These are phyloP conservation scores for Mimumesa dahlbomi DNA, from an alignment of 2,888 invertebrate genomes.

Conservation along the genomic window DNA sequence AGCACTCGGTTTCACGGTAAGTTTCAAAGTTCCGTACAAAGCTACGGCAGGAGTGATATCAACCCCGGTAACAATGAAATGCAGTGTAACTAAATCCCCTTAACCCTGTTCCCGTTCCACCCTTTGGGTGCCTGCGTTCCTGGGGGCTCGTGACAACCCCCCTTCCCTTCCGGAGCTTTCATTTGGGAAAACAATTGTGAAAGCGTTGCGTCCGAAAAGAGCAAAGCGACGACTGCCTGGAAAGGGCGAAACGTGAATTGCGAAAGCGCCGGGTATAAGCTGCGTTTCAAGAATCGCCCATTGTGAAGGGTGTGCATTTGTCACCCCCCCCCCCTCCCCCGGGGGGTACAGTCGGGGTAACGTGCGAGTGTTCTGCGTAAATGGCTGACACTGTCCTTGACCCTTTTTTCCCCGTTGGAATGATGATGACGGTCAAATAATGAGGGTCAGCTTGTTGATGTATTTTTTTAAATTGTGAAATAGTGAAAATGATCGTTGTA, in stretches of 20 bases:
- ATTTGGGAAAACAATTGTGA: slow-evolving; percentile 69
- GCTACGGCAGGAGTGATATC: slow-evolving; percentile 41
- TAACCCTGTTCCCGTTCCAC: slow-evolving; percentile 13
- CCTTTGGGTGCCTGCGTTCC: background rate
- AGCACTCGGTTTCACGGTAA: slow-evolving; percentile 47
- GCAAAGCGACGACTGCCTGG: slow-evolving; percentile 38
- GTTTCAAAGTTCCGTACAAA: slow-evolving; percentile 53
- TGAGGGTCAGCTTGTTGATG: too few relatives aligned
- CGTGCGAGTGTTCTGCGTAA: background rate
- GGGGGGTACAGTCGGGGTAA: too few relatives aligned
- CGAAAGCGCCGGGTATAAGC: background rate
- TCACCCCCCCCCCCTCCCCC: too few relatives aligned
- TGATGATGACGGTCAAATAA: too few relatives aligned
- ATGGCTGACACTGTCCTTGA: background rate
- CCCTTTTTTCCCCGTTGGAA: too few relatives aligned
- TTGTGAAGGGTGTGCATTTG: slow-evolving; percentile 10
- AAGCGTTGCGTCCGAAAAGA: slow-evolving; percentile 51
- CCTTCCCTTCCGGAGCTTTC: slow-evolving; percentile 59
- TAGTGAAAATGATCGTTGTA: too few relatives aligned
- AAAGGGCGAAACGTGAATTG: slow-evolving; percentile 20
- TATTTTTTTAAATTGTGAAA: too few relatives aligned
- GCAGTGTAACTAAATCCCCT: slow-evolving; percentile 57
- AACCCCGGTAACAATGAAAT: slow-evolving; percentile 60
- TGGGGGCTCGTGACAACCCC: background rate
- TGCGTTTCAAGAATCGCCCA: slow-evolving; percentile 18